phyloP scores from a whole-genome alignment of 2,888 invertebrate species.

The Pardosa pseudoannulata region DNA sequence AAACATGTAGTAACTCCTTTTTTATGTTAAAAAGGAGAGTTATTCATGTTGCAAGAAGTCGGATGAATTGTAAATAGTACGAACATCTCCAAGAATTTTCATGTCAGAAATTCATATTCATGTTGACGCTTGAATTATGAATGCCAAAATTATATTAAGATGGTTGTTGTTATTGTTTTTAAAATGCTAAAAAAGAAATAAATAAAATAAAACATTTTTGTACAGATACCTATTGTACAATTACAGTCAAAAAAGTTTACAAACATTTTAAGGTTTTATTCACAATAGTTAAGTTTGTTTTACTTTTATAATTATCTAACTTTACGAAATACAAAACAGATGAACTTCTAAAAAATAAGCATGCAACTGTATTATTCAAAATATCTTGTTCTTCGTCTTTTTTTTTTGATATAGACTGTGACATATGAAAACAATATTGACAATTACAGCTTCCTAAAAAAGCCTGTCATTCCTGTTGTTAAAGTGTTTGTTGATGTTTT shows the following conservation, averaged over 20 bases:
- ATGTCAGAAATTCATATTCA: background rate
- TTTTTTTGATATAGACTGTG: too few species aligned
- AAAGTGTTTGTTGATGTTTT: background rate
- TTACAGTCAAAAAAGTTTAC: background rate
- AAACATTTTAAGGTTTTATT: background rate
- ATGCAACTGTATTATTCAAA: too few species aligned
- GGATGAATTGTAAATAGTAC: background rate
- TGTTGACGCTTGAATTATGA: background rate
- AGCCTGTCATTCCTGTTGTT: background rate
- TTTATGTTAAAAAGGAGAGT: background rate
- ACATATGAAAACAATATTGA: too few species aligned
- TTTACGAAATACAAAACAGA: too few species aligned
- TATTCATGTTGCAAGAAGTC: background rate
- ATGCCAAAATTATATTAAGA: constrained; percentile 1
- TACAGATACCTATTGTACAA: too few species aligned
- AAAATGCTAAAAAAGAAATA: too few species aligned
- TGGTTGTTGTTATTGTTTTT: constrained; percentile 5
- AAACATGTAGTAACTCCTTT: background rate
- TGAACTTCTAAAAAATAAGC: too few species aligned
- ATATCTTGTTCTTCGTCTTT: too few species aligned
- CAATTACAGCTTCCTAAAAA: too few species aligned
- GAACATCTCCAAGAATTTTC: constrained; percentile 6
- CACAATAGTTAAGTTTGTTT: too few species aligned
- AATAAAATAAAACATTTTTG: too few species aligned
- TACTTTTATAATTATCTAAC: too few species aligned